Percentiles rank a stretch among this genome's conserved stretches.
These are phyloP conservation scores for Habropoda laboriosa DNA, from an alignment of 1,140 invertebrate species.

Conservation along the genomic window DNA sequence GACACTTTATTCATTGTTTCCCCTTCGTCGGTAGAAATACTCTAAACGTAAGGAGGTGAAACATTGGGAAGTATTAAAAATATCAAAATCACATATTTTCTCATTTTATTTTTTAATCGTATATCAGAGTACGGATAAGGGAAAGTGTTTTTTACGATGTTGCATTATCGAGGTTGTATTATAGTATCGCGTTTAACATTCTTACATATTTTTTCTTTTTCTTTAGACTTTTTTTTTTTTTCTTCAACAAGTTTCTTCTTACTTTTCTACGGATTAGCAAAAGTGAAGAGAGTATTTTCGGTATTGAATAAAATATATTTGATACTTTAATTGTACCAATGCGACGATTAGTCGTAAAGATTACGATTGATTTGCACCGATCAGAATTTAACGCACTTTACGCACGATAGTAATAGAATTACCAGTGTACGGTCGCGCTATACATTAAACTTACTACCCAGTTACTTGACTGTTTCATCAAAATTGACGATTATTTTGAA, in stretches of 20 bases:
- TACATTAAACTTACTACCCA: not conserved
- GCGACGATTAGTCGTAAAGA: constrained; percentile 37
- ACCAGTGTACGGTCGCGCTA: not conserved
- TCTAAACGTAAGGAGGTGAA: not conserved
- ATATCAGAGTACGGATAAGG: not conserved
- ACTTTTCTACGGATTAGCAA: constrained; percentile 10
- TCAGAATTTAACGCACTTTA: constrained; percentile 17
- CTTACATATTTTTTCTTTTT: not conserved
- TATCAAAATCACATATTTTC: not conserved
- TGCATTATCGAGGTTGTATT: constrained; percentile 1
- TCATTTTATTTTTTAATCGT: constrained; percentile 6
- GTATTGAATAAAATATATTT: constrained; percentile 72
- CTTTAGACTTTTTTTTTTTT: too few species aligned
- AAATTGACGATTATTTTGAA: not conserved
- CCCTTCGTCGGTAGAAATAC: not conserved
- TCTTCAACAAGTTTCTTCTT: constrained; percentile 1
- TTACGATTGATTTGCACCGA: constrained; percentile 25
- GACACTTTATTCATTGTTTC: constrained; percentile 26
- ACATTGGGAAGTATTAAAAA: not conserved
- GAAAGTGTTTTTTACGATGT: not conserved
- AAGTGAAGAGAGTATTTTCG: constrained; percentile 26
- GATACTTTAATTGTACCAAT: constrained; percentile 58
- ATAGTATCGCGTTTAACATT: constrained; percentile 14
- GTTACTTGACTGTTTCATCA: not conserved
- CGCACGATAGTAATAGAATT: constrained; percentile 34